Evolutionary conservation across 2,888 invertebrate species (phyloP), one percentile per base, ranked within the genome.

Genomic region (Drosophila setosimentum): DNA sequence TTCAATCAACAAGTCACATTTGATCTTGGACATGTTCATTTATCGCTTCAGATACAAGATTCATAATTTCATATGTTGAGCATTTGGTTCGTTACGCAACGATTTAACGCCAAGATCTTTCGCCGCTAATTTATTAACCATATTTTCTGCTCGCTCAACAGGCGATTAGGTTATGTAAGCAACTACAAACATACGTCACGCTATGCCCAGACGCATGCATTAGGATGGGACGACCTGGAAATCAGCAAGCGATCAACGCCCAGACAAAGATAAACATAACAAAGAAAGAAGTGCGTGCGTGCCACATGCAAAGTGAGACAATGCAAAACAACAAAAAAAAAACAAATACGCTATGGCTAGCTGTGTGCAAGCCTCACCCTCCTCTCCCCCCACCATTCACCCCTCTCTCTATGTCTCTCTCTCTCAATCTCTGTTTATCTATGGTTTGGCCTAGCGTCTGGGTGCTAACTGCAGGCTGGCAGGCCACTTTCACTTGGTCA

Each of bases 401-500:
- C n/a, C n/a, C 21, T 11, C 45, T 24, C 54, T 48, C 33, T 29
- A 30, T 24, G 35, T 32, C 16, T n/a, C n/a, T 10, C 32, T 61
- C 8, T 3, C 10, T 10, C 27, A 32, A 13, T 7, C 0, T 45
- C 16, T 7, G 2, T 45, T 24, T 24, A 24, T 24, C 24, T 45
- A 45, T 24, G 45, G 27, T 2, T 24, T 8, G 24, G 7, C 29
- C 55, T 51, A 68, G 59, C 29, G 53, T 37, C 59, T 71, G 60
- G 60, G 67, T 55, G 64, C 69, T 51, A 55, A 66, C 70, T 74
- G 74, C 83, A 63, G 64, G 66, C 72, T 65, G 84, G 73, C 83
- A 61, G 60, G 68, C 72, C 68, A 87, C 86, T 86, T 86, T 86
- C 87, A 84, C 89, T 78, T 89, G 84, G 86, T 84, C 89, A 89